Evolutionary conservation across 2,888 invertebrate species (phyloP), one percentile per base, ranked within the genome.

Genomic region (Eupithecia abbreviata): DNA sequence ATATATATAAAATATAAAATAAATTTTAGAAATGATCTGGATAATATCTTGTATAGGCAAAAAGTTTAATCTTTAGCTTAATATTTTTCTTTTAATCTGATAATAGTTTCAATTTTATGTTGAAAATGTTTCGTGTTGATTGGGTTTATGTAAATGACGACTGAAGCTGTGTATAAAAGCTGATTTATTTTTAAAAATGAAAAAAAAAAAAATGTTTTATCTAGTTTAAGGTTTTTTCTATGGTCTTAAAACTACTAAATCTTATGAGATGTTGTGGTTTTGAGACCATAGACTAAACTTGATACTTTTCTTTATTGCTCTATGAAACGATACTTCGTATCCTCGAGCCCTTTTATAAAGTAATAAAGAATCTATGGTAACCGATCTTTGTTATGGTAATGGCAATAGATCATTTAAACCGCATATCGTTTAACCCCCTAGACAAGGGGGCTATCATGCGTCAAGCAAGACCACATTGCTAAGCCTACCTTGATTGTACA

Each of bases 401-500:
- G 10, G 30, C 12, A 62, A 62, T 62, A 62, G 3, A 62, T 62
- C 30, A 62, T 30, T 62, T 62, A 10, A 30, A 62, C 30, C 18
- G 18, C 18, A n/a, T 18, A 18, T 58, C 58, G 10, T 30, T 62
- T 10, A 62, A 58, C 58, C 62, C 18, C 62, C 58, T 18, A 58
- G 62, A 62, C 62, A 30, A 4, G 7, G 65, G 41, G 13, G 66
- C 41, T 66, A 66, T 66, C 66, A 42, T 42, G 66, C 66, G 15
- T 66, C 66, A 47, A 30, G 49, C 42, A 41, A 66, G 41, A 66
- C 66, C 66, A 42, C 66, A 66, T 41, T 66, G 41, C 42, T 42
- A 66, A 66, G 66, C 42, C 68, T 68, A 68, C 68, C 45, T 45
- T 47, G 68, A 66, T 66, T 66, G 66, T 41, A 42, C 41, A 66